Conservation (phyloP, 2,797 vertebrate species). For the Arnoldichthys spilopterus region DNA sequence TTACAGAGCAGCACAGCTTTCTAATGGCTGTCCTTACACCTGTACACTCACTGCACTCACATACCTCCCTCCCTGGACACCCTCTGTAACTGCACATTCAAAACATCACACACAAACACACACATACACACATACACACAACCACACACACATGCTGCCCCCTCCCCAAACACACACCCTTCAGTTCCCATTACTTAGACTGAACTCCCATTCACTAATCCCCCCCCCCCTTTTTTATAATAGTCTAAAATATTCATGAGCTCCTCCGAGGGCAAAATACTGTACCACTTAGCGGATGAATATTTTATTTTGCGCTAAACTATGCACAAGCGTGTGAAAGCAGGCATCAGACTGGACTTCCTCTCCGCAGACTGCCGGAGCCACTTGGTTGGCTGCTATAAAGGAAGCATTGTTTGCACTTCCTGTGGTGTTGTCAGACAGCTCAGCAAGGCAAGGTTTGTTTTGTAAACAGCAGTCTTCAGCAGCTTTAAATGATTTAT, state of each 20-base stretch:
- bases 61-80: constrained; percentile 57
- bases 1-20: constrained; percentile 63
- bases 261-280: constrained; percentile 86
- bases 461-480: constrained; percentile 40
- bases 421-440: constrained; percentile 11
- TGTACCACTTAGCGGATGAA: constrained; percentile 95
- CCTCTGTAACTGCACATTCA: constrained; percentile 38
- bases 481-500: constrained; percentile 26
- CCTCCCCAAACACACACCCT: constrained; percentile 6
- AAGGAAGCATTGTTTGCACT: constrained; percentile 33
- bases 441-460: constrained; percentile 10
- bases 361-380: neutral
- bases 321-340: constrained; percentile 59
- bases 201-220: constrained; percentile 62
- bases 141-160: neutral
- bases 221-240: constrained; percentile 59
- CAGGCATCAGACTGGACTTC: constrained; percentile 30
- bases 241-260: constrained; percentile 94
- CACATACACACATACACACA: constrained; percentile 19
- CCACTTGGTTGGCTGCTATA: constrained; percentile 25
- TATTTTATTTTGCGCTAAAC: constrained; percentile 89
- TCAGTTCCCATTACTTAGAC: constrained; percentile 46
- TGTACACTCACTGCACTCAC: constrained; percentile 56
- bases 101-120: constrained; percentile 39
- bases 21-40: constrained; percentile 67